Percentiles rank a stretch among this genome's conserved stretches.
Conservation (phyloP, 2,113 vertebrate genomes). For the Scopus umbretta region DNA sequence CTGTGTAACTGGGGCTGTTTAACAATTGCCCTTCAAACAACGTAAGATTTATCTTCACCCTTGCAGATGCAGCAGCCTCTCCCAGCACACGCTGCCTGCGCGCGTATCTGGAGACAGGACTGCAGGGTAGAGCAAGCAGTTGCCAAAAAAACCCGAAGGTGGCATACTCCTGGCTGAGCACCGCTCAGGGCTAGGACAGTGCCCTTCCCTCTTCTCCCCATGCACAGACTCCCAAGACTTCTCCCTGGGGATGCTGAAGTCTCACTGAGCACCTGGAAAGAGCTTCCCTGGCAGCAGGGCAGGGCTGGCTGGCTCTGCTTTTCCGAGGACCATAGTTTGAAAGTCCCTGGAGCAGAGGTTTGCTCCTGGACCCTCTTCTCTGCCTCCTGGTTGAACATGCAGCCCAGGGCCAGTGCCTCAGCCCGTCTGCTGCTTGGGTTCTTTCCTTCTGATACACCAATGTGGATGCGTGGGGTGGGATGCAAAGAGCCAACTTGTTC, state of each 20-base stretch:
- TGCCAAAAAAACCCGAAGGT: neutral
- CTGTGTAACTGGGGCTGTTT: neutral
- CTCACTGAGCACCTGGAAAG: neutral
- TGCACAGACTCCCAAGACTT: fast-evolving
- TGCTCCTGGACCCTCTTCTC: fast-evolving
- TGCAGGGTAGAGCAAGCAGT: neutral
- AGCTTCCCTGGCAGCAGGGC: neutral
- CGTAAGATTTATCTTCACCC: neutral
- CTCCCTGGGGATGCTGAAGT: neutral
- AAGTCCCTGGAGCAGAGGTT: neutral
- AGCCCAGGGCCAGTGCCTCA: neutral
- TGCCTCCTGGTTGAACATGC: neutral
- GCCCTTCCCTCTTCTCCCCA: fast-evolving
- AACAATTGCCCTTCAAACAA: neutral
- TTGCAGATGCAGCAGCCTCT: neutral
- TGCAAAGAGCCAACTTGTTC: neutral
- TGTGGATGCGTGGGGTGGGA: neutral
- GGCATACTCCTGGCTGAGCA: neutral
- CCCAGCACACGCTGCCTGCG: neutral
- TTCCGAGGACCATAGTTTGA: neutral
- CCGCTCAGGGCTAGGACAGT: neutral
- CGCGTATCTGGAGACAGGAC: neutral
- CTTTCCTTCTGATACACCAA: neutral
- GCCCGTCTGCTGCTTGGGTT: neutral
- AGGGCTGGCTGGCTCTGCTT: neutral